Percentiles rank a stretch among this genome's conserved stretches.
phyloP scores from a whole-genome alignment of 2,113 vertebrate genomes.

The Scomber scombrus region DNA sequence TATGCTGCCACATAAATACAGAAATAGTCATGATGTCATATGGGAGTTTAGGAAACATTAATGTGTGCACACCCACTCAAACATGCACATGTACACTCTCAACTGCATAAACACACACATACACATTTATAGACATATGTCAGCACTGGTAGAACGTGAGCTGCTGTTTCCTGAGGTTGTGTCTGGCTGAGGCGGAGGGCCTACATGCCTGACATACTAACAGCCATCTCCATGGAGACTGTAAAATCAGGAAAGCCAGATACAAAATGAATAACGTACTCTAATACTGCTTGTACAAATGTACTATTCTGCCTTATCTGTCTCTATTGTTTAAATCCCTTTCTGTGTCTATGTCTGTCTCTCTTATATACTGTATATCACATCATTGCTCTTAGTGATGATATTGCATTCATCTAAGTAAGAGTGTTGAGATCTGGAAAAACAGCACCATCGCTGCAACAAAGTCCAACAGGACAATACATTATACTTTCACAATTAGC shows the following conservation, averaged over 20 bases:
- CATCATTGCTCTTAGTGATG: no score
- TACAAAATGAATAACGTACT: conserved; percentile 39
- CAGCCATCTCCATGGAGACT: conserved; percentile 67
- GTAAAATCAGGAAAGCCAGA: conserved; percentile 48
- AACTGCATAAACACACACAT: no score
- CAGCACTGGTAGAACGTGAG: conserved; percentile 9
- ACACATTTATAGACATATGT: no score
- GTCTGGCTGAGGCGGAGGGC: conserved; percentile 49
- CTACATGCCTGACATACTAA: conserved; percentile 53
- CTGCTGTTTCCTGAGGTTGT: conserved; percentile 47
- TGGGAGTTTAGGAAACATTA: conserved; percentile 23
- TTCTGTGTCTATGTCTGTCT: background rate
- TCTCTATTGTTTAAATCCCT: background rate
- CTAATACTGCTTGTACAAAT: conserved; percentile 37
- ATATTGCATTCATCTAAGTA: background rate
- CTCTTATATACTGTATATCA: background rate
- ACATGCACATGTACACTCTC: no score
- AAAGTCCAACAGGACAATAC: background rate
- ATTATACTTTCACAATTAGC: background rate
- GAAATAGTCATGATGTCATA: background rate
- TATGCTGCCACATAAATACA: background rate
- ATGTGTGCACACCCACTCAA: no score
- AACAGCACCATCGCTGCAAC: background rate
- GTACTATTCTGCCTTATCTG: conserved; percentile 11
- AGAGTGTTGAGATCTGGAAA: background rate